Evolutionary conservation across 1,140 invertebrate species (phyloP).

Genomic region (Drosophila persimilis): DNA sequence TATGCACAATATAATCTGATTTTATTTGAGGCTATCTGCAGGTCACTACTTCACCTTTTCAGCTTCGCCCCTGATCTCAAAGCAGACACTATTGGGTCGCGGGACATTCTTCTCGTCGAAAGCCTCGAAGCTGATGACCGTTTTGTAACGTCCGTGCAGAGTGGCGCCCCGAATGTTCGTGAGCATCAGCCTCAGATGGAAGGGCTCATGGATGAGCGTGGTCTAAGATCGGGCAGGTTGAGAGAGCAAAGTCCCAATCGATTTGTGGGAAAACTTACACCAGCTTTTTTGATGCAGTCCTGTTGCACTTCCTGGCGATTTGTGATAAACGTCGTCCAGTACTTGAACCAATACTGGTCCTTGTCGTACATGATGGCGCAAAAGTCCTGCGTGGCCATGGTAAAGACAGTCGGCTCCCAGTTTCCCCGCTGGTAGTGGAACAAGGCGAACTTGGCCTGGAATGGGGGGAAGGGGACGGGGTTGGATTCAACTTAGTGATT

Average conservation of each 20-base stretch:
- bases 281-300: constrained; percentile 30
- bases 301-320: constrained; percentile 11
- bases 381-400: constrained; percentile 38
- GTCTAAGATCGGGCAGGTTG: constrained; percentile 24
- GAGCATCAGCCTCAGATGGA: constrained; percentile 38
- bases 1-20: too few relatives aligned
- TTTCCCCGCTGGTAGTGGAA: constrained; percentile 43
- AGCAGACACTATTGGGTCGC: constrained; percentile 36
- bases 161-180: constrained; percentile 23
- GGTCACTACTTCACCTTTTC: constrained; percentile 28
- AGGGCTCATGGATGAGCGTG: constrained; percentile 41
- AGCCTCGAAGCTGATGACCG: constrained; percentile 47
- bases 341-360: constrained; percentile 63
- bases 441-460: constrained; percentile 10
- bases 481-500: neutral
- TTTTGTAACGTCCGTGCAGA: constrained; percentile 58
- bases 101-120: constrained; percentile 39
- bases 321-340: constrained; percentile 25
- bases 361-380: constrained; percentile 52
- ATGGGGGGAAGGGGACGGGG: neutral
- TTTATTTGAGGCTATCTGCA: too few relatives aligned
- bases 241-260: neutral
- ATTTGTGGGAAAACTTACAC: constrained; percentile 34
- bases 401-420: constrained; percentile 59
- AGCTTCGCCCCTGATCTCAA: constrained; percentile 56